phyloP scores from a whole-genome alignment of 2,797 vertebrate genomes.

The Pseudomugil gertrudae region DNA sequence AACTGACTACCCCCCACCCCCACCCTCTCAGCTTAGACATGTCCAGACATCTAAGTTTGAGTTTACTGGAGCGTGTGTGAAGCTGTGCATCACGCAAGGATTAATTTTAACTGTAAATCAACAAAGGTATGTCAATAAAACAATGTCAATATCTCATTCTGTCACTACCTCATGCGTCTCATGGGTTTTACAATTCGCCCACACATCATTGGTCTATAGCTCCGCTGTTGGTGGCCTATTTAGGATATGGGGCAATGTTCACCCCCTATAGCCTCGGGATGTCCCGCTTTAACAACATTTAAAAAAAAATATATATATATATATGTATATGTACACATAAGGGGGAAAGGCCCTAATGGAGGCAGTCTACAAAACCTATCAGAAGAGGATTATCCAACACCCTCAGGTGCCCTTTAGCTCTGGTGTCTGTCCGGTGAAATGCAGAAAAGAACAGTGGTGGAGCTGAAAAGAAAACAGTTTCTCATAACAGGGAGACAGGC shows the following conservation, averaged over 20 bases:
- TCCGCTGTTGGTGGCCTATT: slow-evolving; percentile 57
- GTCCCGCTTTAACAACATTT: slow-evolving; percentile 18
- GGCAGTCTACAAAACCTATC: slow-evolving; percentile 37
- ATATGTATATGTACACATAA: slow-evolving; percentile 18
- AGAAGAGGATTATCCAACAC: slow-evolving; percentile 42
- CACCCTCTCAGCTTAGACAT: slow-evolving; percentile 14
- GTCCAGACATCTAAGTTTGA: slow-evolving; percentile 16
- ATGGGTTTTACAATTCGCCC: slow-evolving; percentile 30
- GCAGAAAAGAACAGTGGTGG: slow-evolving; percentile 2
- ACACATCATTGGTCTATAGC: slow-evolving; percentile 36
- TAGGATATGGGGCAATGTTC: slow-evolving; percentile 52
- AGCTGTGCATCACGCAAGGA: slow-evolving; percentile 37
- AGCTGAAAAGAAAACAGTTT: slow-evolving; percentile 7
- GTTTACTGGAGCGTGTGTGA: slow-evolving; percentile 47
- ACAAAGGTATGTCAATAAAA: slow-evolving; percentile 61
- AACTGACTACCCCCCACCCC: neutral
- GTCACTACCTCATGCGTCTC: slow-evolving; percentile 26
- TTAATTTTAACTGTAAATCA: slow-evolving; percentile 56
- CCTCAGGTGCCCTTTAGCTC: slow-evolving; percentile 29
- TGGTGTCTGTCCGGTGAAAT: slow-evolving; percentile 12
- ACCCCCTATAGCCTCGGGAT: slow-evolving; percentile 45
- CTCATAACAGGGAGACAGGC: slow-evolving; percentile 11
- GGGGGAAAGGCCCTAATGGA: slow-evolving; percentile 31
- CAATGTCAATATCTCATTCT: slow-evolving; percentile 41
- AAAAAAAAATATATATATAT: neutral